These are phyloP conservation scores for Myiozetetes cayanensis DNA, from an alignment of 2,113 vertebrate genomes.

Conservation along the genomic window DNA sequence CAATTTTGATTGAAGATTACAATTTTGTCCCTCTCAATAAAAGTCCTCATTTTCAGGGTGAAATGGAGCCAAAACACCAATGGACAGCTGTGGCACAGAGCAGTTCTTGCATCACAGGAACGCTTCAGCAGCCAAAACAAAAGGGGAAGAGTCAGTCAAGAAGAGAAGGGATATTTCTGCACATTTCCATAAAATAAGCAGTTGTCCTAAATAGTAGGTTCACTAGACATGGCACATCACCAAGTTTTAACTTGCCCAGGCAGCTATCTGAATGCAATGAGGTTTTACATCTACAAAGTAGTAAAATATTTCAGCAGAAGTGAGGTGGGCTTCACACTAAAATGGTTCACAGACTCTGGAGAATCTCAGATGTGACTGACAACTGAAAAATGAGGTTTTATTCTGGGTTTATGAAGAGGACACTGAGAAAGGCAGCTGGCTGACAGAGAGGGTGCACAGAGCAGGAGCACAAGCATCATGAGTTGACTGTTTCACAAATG, in stretches of 20 bases:
- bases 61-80: background rate
- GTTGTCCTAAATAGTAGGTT: background rate
- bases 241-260: background rate
- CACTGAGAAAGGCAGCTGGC: rapidly evolving
- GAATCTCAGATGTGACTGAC: background rate
- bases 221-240: rapidly evolving
- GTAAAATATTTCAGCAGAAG: background rate
- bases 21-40: background rate
- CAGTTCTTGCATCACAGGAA: background rate
- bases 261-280: background rate
- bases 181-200: background rate
- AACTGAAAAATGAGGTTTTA: background rate
- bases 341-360: background rate
- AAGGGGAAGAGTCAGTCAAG: background rate
- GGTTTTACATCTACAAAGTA: background rate
- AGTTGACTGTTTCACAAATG: background rate
- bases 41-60: background rate
- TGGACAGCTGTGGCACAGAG: background rate
- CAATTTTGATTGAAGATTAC: background rate
- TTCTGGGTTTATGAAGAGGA: background rate
- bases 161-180: background rate
- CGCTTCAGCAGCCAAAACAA: background rate
- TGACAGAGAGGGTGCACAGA: background rate
- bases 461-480: background rate
- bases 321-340: background rate